phyloP scores from a whole-genome alignment of 2,797 vertebrate genomes.

The Anabacerthia variegaticeps region DNA sequence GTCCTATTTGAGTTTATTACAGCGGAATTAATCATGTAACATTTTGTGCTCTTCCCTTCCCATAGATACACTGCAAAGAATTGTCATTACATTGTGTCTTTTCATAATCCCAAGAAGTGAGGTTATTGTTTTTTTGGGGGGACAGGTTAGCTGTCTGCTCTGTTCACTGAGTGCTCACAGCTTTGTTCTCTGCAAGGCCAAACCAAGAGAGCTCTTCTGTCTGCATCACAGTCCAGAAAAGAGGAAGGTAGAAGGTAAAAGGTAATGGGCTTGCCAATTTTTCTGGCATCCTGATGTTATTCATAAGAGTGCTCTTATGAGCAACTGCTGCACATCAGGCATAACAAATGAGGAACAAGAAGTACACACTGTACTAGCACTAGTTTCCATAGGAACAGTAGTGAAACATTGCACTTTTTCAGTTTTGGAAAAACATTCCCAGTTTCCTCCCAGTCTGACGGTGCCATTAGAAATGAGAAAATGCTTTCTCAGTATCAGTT shows the following conservation, averaged over 20 bases:
- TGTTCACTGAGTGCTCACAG: not conserved
- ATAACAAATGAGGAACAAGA: not conserved
- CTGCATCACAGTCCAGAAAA: not conserved
- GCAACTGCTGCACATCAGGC: not conserved
- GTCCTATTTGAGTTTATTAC: not conserved
- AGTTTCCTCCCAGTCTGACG: not conserved
- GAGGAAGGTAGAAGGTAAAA: not conserved
- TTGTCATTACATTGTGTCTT: not conserved
- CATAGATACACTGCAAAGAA: not conserved
- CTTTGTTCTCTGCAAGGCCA: not conserved
- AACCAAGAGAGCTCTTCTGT: not conserved
- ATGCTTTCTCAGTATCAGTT: not conserved
- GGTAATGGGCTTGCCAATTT: not conserved
- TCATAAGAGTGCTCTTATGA: not conserved
- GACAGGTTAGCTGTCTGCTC: not conserved
- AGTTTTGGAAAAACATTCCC: not conserved
- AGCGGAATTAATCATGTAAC: not conserved
- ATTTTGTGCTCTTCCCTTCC: not conserved
- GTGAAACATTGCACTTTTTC: not conserved
- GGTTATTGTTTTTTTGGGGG: not conserved
- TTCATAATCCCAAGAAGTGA: not conserved
- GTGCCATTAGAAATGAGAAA: not conserved
- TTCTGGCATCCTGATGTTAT: not conserved
- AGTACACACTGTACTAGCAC: not conserved
- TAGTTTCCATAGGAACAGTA: conserved; percentile 6